phyloP scores from a whole-genome alignment of 2,113 vertebrate species.

The Corvus hawaiiensis region DNA sequence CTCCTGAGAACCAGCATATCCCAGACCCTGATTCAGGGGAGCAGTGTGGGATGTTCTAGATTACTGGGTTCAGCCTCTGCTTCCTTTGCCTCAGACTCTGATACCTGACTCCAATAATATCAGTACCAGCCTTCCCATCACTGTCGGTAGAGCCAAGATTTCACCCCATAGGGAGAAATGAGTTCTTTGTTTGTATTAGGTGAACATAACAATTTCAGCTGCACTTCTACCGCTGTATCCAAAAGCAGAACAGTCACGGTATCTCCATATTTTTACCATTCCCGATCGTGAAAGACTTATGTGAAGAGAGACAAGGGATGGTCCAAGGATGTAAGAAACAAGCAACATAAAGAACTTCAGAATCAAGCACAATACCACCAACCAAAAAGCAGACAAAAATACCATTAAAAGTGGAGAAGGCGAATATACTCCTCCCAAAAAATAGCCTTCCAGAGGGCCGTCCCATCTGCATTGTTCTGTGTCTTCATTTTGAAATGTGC shows the following conservation, averaged over 20 bases:
- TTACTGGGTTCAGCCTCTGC: neutral
- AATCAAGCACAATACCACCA: neutral
- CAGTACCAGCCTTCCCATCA: neutral
- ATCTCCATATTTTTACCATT: neutral
- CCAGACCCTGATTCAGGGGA: neutral
- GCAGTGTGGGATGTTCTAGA: neutral
- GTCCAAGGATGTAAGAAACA: neutral
- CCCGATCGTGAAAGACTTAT: neutral
- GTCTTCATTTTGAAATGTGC: slow-evolving; percentile 66
- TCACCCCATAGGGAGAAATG: neutral
- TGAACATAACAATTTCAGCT: neutral
- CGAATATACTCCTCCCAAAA: slow-evolving; percentile 35
- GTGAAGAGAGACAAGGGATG: neutral
- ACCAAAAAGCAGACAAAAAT: neutral
- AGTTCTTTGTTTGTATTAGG: neutral
- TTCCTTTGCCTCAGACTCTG: neutral
- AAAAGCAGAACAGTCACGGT: neutral
- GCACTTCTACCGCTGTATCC: neutral
- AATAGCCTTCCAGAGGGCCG: slow-evolving; percentile 41
- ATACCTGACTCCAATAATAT: neutral
- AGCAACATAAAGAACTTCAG: neutral
- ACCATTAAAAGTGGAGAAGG: neutral
- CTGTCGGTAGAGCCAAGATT: neutral
- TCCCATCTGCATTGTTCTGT: slow-evolving; percentile 65
- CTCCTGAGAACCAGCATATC: neutral